A percentile compares a stretch with the other conserved stretches of the same genome.
phyloP scores from a whole-genome alignment of 2,113 vertebrate species.

The Amphilophus citrinellus region DNA sequence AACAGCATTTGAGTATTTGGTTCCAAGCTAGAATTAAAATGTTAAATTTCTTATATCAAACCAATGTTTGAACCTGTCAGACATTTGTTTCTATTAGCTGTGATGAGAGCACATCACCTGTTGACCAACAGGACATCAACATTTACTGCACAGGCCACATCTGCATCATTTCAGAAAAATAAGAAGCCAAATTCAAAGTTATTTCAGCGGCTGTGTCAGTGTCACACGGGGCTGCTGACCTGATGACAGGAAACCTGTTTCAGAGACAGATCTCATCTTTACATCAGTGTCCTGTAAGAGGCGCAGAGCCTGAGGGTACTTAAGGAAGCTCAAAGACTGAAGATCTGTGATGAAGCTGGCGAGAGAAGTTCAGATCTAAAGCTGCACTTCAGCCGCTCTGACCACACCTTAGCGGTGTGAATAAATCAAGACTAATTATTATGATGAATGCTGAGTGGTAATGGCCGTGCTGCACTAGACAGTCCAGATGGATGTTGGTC shows the following conservation, averaged over 20 bases:
- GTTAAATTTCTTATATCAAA: not conserved
- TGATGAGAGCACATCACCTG: too few species aligned
- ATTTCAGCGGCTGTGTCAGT: too few species aligned
- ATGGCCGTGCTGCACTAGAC: too few species aligned
- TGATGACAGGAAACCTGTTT: not conserved
- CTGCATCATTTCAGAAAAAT: too few species aligned
- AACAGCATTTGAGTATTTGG: not conserved
- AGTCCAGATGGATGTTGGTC: too few species aligned
- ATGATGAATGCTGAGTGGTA: not conserved
- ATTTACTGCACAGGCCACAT: too few species aligned
- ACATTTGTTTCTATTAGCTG: too few species aligned
- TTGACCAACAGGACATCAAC: too few species aligned
- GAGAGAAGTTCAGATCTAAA: not conserved
- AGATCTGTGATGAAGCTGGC: not conserved
- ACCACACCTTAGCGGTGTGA: rapidly evolving
- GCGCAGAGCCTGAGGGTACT: not conserved
- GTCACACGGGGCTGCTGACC: too few species aligned
- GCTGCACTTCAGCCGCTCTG: rapidly evolving
- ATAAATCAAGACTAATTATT: rapidly evolving
- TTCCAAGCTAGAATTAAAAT: rapidly evolving
- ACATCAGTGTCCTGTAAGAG: not conserved
- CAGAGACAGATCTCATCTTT: not conserved
- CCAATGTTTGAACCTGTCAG: too few species aligned
- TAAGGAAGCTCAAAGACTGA: not conserved
- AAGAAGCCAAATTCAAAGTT: too few species aligned